Evolutionary conservation across 1,140 invertebrate genomes (phyloP), one percentile per base, ranked within the genome.

Genomic region (Drosophila neocordata): DNA sequence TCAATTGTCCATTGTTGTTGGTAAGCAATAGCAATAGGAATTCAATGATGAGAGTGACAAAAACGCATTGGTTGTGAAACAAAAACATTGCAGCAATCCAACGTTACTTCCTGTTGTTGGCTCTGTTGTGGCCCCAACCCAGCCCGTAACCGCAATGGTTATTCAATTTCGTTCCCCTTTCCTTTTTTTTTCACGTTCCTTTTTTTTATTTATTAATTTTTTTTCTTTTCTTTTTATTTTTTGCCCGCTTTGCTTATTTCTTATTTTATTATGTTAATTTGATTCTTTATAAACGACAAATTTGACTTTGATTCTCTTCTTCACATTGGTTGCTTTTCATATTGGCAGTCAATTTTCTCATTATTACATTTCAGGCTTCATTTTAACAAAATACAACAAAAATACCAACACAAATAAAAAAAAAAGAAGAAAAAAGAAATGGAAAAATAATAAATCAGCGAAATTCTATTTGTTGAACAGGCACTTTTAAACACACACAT

Each of bases 61-160:
- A 79, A 59, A 70, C 63, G 68, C 79, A 72, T 82, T 66, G 83
- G 83, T 88, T 82, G 79, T 82, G 66, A 88, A 87, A 79, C 83
- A 88, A 87, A 87, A 82, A 88, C 82, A 87, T 87, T 82, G 82
- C 82, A 56, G 31, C 41, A 84, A 85, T 85, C 82, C 59, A 51
- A 63, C 81, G 73, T 74, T 67, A 53, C 53, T 80, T 73, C 73
- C 79, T 48, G 41, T 48, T 18, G 53, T 35, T 73, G 53, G 53
- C 55, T 27, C 27, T 24, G 27, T 31, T 31, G 27, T 31, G 27
- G 27, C 11, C 18, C 18, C 27, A 31, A n/a, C 38, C 38, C 38
- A 44, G 58, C 58, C 38, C 53, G 38, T 20, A 48, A 48, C 41
- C 41, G 41, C 41, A 48, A 48, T 48, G 41, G 57, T 73, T 69